These are phyloP conservation scores for Paedocypris sp. DNA, from an alignment of 2,113 vertebrate genomes.

Conservation along the genomic window DNA sequence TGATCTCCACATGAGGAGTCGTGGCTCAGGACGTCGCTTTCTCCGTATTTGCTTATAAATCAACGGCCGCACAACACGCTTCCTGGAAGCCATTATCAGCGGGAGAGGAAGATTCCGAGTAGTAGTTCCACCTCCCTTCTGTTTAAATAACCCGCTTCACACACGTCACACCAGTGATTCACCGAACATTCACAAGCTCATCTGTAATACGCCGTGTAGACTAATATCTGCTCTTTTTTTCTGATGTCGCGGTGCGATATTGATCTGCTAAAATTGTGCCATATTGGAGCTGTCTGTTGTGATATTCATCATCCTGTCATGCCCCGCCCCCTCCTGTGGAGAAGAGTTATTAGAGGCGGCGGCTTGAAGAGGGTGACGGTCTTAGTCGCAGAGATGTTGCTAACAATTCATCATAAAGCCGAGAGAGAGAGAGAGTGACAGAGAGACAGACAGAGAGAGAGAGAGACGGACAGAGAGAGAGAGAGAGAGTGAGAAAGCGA, in stretches of 20 bases:
- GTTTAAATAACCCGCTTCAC: conserved; percentile 44
- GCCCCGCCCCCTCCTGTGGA: conserved; percentile 56
- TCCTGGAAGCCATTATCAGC: conserved; percentile 36
- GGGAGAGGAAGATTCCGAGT: conserved; percentile 52
- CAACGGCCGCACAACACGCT: background rate
- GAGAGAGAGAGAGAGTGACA: conserved; percentile 23
- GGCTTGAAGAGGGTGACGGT: conserved; percentile 84
- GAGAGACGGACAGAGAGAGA: too few species aligned
- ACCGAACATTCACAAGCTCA: too few species aligned
- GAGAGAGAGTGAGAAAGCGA: too few species aligned
- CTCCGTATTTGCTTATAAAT: conserved; percentile 14
- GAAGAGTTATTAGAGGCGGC: conserved; percentile 96
- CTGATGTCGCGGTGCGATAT: conserved; percentile 98
- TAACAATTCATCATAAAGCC: conserved; percentile 79
- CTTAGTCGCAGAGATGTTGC: conserved; percentile 87
- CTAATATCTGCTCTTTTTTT: conserved; percentile 99
- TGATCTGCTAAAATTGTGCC: conserved; percentile 99
- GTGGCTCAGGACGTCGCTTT: too few species aligned
- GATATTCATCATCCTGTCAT: conserved; percentile 99
- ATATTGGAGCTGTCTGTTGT: conserved; percentile 99
- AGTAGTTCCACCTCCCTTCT: conserved; percentile 57
- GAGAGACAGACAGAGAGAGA: too few species aligned
- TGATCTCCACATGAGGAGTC: background rate
- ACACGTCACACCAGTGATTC: conserved; percentile 42
- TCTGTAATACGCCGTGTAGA: conserved; percentile 99